Evolutionary conservation across 2,888 invertebrate genomes (phyloP).

Genomic region (Pterostichus niger): DNA sequence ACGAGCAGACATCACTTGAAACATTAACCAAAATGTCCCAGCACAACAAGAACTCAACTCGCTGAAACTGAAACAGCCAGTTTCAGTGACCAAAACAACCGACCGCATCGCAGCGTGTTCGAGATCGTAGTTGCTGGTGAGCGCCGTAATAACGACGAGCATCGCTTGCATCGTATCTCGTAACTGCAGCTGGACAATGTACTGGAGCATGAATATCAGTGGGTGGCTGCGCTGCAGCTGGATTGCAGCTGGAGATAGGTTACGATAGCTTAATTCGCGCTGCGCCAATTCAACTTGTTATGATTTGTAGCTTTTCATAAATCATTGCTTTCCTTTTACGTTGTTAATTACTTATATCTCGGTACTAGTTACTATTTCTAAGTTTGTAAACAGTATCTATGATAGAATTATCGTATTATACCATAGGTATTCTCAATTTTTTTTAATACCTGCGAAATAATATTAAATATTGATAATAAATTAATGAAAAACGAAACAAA

Average conservation of each 20-base stretch:
- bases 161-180: constrained; percentile 44
- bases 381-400: too few species aligned
- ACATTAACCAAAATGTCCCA: constrained; percentile 51
- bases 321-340: not conserved
- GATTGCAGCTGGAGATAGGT: constrained; percentile 10
- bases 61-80: constrained; percentile 19
- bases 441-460: too few species aligned
- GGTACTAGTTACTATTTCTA: too few species aligned
- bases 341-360: too few species aligned
- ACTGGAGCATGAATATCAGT: constrained; percentile 17
- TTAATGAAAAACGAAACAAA: too few species aligned
- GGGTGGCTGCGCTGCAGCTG: not conserved
- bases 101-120: constrained; percentile 9
- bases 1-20: constrained; percentile 50
- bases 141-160: constrained; percentile 21
- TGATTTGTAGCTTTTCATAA: not conserved
- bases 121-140: constrained; percentile 42
- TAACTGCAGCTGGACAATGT: not conserved
- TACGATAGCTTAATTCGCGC: constrained; percentile 9
- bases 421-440: too few species aligned
- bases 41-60: constrained; percentile 36
- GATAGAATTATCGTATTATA: too few species aligned
- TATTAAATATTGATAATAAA: too few species aligned
- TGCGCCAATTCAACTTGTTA: not conserved
- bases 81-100: constrained; percentile 44